These are phyloP conservation scores for Enteromius trimaculatus DNA, from an alignment of 2,797 vertebrate species.

Conservation along the genomic window DNA sequence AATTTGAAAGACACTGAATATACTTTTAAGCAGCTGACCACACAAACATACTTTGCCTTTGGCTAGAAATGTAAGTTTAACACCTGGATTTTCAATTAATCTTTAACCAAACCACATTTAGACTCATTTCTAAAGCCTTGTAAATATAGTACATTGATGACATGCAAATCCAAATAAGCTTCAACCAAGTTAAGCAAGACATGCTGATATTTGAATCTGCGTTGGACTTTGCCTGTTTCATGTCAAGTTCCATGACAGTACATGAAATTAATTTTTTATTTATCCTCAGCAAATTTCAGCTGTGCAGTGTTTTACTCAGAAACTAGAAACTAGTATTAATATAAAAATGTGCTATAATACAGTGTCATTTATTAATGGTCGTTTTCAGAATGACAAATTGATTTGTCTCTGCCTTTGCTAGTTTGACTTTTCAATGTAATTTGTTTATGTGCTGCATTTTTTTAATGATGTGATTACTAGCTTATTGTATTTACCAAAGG, in stretches of 20 bases:
- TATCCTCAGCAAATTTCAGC: not conserved
- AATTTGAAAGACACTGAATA: not conserved
- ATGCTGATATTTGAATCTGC: not conserved
- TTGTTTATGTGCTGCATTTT: not conserved
- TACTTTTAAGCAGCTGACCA: not conserved
- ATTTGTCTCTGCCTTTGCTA: not conserved
- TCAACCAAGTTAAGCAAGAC: not conserved
- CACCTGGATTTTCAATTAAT: not conserved
- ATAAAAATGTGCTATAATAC: not conserved
- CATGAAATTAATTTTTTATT: not conserved
- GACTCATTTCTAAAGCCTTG: not conserved
- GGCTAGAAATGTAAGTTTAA: not conserved
- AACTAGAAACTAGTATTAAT: not conserved
- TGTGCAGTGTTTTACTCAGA: not conserved
- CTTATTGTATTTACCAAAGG: slow-evolving; percentile 15
- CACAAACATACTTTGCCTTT: not conserved
- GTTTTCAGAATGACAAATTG: not conserved
- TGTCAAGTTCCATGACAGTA: not conserved
- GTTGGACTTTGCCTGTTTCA: not conserved
- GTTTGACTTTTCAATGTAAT: not conserved
- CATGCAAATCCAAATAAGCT: not conserved
- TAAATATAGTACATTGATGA: not conserved
- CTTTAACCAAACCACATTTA: not conserved
- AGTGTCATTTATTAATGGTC: not conserved
- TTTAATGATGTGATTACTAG: not conserved